Evolutionary conservation across 2,797 vertebrate genomes (phyloP).

Genomic region (Sebastes itinus): DNA sequence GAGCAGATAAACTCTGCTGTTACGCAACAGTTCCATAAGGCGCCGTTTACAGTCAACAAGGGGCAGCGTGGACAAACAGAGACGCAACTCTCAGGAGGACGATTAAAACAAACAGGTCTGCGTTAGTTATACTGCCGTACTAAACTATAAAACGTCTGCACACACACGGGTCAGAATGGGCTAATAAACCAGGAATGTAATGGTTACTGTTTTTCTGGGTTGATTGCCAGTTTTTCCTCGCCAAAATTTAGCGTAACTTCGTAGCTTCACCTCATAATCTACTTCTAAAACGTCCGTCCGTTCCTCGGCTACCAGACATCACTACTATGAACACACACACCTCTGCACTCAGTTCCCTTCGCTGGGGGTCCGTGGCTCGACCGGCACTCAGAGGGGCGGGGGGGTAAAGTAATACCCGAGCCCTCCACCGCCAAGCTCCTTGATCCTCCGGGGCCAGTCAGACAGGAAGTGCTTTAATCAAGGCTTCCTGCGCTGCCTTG

Average conservation of each 20-base stretch:
- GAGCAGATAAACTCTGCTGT: slow-evolving; percentile 16
- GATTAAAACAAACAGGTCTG: not conserved
- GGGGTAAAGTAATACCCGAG: slow-evolving; percentile 54
- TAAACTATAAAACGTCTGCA: not conserved
- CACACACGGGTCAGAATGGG: not conserved
- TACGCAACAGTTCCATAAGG: slow-evolving; percentile 54
- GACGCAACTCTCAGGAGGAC: not conserved
- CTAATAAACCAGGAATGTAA: not conserved
- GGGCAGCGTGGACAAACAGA: not conserved
- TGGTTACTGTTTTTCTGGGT: not conserved
- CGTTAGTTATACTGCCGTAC: not conserved
- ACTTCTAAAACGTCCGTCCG: too few relatives aligned
- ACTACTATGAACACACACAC: not conserved
- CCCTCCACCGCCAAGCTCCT: slow-evolving; percentile 24
- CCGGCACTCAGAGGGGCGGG: slow-evolving; percentile 20
- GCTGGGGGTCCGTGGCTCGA: slow-evolving; percentile 9
- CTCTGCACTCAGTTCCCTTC: slow-evolving; percentile 32
- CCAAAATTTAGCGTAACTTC: too few relatives aligned
- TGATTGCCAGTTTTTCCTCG: not conserved
- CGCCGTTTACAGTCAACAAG: not conserved
- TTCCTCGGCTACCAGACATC: not conserved
- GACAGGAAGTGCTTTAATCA: slow-evolving; percentile 84
- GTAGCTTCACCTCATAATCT: too few relatives aligned
- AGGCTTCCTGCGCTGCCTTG: slow-evolving; percentile 68
- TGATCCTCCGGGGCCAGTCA: slow-evolving; percentile 59